Evolutionary conservation across 1,140 invertebrate genomes (phyloP).

Genomic region (Stegodyphus dumicola): DNA sequence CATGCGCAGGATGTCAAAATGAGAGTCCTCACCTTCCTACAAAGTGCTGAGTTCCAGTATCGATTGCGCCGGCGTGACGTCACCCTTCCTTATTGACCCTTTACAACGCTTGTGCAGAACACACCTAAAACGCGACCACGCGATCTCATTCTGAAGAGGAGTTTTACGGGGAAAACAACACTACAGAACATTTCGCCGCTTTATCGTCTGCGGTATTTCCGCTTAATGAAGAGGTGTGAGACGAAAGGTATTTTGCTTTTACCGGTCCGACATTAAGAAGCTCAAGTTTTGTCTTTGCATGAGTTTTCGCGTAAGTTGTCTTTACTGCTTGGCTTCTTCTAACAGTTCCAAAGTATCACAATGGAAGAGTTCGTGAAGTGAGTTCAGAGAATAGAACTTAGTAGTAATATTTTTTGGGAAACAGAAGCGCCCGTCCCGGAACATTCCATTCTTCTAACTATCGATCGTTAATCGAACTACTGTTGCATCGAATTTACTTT

Average conservation of each 20-base stretch:
- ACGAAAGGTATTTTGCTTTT: too few species aligned
- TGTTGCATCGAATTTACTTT: conserved; percentile 21
- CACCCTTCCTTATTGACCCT: too few species aligned
- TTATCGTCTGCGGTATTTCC: not conserved
- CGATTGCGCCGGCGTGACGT: conserved; percentile 22
- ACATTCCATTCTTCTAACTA: conserved; percentile 22
- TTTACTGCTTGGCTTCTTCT: too few species aligned
- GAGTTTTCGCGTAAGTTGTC: too few species aligned
- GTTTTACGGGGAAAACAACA: not conserved
- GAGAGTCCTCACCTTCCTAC: conserved; percentile 23
- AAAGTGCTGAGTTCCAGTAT: conserved; percentile 29
- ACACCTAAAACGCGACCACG: not conserved
- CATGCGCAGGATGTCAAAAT: too few species aligned
- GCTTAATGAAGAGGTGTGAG: not conserved
- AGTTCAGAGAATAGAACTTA: not conserved
- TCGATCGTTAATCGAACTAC: conserved; percentile 22
- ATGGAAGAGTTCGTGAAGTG: too few species aligned
- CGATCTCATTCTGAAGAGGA: conserved; percentile 7
- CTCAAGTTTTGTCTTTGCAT: too few species aligned
- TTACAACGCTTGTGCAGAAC: too few species aligned
- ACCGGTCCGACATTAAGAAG: too few species aligned
- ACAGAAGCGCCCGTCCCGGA: conserved; percentile 4
- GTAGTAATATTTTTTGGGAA: conserved; percentile 1
- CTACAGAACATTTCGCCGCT: not conserved
- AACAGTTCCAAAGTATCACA: too few species aligned